Percentiles rank a stretch among this genome's conserved stretches.
phyloP scores from a whole-genome alignment of 2,113 vertebrate species.

The Nansenia antarctica region DNA sequence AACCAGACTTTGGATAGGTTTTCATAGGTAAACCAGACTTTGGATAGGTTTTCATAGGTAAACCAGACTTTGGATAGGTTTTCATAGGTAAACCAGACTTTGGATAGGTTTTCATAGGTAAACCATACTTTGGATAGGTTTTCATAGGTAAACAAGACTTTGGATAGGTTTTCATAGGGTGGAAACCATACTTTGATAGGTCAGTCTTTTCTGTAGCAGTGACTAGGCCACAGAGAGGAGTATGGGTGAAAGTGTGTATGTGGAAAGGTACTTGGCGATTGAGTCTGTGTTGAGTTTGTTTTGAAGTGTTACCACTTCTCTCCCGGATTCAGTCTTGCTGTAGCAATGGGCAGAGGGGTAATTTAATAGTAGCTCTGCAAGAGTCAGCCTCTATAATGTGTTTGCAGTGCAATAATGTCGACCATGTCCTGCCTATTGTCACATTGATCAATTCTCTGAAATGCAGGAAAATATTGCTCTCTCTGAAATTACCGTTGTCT shows the following conservation, averaged over 20 bases:
- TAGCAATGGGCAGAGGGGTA: conserved; percentile 37
- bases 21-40: too few relatives aligned
- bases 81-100: too few relatives aligned
- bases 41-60: too few relatives aligned
- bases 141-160: too few relatives aligned
- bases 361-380: conserved; percentile 45
- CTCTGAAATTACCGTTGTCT: conserved; percentile 46
- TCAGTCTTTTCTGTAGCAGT: too few relatives aligned
- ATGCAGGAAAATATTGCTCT: conserved; percentile 41
- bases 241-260: background rate
- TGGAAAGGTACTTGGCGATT: too few relatives aligned
- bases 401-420: conserved; percentile 56
- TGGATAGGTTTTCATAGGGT: too few relatives aligned
- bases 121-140: too few relatives aligned
- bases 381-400: conserved; percentile 34
- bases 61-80: too few relatives aligned
- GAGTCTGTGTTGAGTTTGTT: background rate
- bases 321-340: conserved; percentile 9
- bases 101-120: too few relatives aligned
- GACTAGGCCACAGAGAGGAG: background rate
- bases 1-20: too few relatives aligned
- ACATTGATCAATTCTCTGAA: conserved; percentile 61
- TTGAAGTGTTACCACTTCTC: conserved; percentile 7
- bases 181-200: too few relatives aligned
- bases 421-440: conserved; percentile 45